Conservation (phyloP, 2,888 invertebrate genomes). For the Beris chalybata region DNA sequence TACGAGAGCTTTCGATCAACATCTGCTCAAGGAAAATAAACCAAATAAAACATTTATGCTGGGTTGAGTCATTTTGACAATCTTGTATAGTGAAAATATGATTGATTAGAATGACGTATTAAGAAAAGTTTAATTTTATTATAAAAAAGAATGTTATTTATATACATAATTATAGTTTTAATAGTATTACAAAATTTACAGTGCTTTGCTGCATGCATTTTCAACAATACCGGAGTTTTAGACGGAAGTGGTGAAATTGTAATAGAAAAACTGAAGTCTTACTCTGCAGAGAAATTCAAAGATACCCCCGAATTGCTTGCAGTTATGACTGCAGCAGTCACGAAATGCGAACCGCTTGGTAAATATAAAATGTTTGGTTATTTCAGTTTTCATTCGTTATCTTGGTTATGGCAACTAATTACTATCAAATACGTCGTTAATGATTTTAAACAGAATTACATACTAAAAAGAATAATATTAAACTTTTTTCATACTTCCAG, state of each 20-base stretch:
- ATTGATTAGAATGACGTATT: no score
- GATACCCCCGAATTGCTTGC: slow-evolving; percentile 3
- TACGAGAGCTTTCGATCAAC: no score
- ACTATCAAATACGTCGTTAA: no score
- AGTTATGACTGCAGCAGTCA: not conserved
- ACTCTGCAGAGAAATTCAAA: slow-evolving; percentile 3
- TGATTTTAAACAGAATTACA: no score
- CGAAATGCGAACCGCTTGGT: slow-evolving; percentile 6
- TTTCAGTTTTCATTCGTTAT: not conserved
- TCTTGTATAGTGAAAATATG: no score
- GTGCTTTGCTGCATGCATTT: slow-evolving; percentile 15
- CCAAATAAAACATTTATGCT: no score
- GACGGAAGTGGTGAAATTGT: not conserved
- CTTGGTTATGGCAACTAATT: no score
- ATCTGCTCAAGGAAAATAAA: no score
- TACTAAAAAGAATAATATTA: not conserved
- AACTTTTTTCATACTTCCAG: slow-evolving; percentile 4
- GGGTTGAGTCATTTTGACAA: no score
- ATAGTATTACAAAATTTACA: not conserved
- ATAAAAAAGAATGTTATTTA: no score
- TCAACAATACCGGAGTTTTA: slow-evolving; percentile 9
- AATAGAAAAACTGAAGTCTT: not conserved
- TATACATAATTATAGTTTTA: no score
- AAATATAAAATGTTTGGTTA: slow-evolving; percentile 1
- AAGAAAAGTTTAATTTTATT: no score